Base-by-base conservation (phyloP, 2,797 vertebrate species). In the Acipenser ruthenus region DNA sequence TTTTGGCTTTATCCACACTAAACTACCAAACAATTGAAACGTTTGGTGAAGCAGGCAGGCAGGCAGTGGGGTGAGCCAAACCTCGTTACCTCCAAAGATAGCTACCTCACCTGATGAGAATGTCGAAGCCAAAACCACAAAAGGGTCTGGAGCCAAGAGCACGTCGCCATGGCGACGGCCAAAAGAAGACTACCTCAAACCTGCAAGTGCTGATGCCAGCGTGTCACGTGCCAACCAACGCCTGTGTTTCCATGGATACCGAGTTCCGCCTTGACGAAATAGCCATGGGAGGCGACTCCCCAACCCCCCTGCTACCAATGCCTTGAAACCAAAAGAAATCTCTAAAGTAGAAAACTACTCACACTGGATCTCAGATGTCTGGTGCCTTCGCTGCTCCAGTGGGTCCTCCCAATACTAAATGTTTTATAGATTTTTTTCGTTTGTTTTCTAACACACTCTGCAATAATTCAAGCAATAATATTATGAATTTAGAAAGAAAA, bases 1-100 rank as follows among this genome's bases (percentile, higher is more conserved):
- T 18, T 18, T 18, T 18, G 15, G 15, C 15, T 18, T 18, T 37
- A 37, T 37, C 2, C 23, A 37, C 23, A 37, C 23, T 37, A 37
- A 37, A 37, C 2, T 37, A 37, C 23, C 23, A 1, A 37, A 37
- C 23, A 37, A 37, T 3, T 37, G 23, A 37, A 37, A 4, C 23
- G 23, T 37, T 4, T 37, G 23, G 23, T 37, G 23, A 37, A 37
- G 23, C 23, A 37, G 23, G 23, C 23, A 37, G 23, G 23, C 23
- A 37, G 23, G 58, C 62, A 8, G 48, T 63, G 15, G 15, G 15
- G 23, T 37, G 23, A 8, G 18, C 55, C 7, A n/a, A 74, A 78
- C 77, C 74, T 62, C 70, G 70, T 71, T 72, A 74, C 77, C 76
- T 84, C 81, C 86, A 88, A 89, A 88, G 86, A 87, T 72, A 78